Base-by-base conservation (phyloP, 2,113 vertebrate genomes). In the Pluvianellus socialis region DNA sequence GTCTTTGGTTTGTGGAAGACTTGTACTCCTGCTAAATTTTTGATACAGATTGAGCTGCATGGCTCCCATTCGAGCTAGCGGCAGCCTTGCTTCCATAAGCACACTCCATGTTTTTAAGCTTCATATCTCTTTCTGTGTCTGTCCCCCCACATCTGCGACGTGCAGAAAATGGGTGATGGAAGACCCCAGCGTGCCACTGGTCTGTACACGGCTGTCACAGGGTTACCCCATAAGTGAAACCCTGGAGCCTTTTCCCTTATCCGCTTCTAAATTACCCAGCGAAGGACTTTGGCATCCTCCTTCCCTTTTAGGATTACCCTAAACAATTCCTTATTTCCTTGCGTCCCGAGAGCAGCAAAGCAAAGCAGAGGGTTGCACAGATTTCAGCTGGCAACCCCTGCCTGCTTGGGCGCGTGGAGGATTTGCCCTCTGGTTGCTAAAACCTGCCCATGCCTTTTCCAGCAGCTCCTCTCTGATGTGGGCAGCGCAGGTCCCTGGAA, bases 331-430 rank as follows among this genome's bases (percentile, higher is more conserved):
- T 19, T 19, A 2, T 79, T 79, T 59, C 5, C 61, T 59, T 42
- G 22, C 19, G 6, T 40, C 45, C 16, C 6, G 10, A 5, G 58
- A 18, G 12, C 4, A 22, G 16, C 38, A 38, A 65, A 80, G 68
- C 56, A 8, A 55, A 53, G 80, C 38, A 76, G 56, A 3, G 0
- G 4, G 30, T 0, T 38, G 68, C 74, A 38, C 26, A 28, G 33
- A 47, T 42, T 79, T 59, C 30, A 40, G 63, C 40, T 44, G 40
- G 44, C 71, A 38, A 7, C 11, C 19, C 45, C 40, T 6, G 3
- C 2, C 1, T 26, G 5, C 47, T 30, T 13, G 65, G 50, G 50
- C 1, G 5, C 1, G 0, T 2, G 28, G 52, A 42, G 30, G 65
- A 12, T 44, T 82, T 22, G n/a, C 65, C 53, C 32, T 38, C 22